Evolutionary conservation across 2,113 vertebrate species (phyloP).

Genomic region (Onychostruthus taczanowskii): DNA sequence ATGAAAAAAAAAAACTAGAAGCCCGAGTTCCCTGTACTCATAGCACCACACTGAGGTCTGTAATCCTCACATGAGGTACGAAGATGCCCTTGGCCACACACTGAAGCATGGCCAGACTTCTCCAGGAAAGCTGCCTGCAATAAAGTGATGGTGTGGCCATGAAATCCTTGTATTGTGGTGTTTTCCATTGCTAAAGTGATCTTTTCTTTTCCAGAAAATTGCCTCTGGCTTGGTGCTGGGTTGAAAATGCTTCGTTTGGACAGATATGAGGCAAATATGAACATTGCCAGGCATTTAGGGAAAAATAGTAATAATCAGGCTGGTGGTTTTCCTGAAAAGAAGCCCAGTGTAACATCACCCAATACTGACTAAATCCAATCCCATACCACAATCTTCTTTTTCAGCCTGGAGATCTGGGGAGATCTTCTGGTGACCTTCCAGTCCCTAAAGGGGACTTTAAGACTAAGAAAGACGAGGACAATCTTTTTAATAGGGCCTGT

Average conservation of each 20-base stretch:
- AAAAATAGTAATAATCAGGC: not conserved
- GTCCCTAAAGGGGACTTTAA: not conserved
- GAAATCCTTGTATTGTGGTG: not conserved
- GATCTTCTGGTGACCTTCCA: not conserved
- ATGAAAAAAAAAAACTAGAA: not conserved
- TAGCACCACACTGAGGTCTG: not conserved
- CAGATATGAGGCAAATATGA: not conserved
- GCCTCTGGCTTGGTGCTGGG: not conserved
- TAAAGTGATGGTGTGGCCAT: accelerated
- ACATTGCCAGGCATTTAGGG: not conserved
- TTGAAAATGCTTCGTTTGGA: not conserved
- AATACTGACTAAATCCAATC: not conserved
- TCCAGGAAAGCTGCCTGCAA: not conserved
- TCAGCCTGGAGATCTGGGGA: not conserved
- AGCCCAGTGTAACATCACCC: not conserved
- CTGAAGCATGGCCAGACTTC: not conserved
- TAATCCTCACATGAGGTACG: not conserved
- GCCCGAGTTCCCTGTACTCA: not conserved
- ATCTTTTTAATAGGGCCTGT: not conserved
- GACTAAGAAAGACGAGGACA: not conserved
- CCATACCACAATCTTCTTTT: not conserved
- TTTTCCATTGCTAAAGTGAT: not conserved
- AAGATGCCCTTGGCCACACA: not conserved
- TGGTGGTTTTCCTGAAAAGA: not conserved
- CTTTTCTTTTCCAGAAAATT: not conserved